Evolutionary conservation across 2,113 vertebrate species (phyloP), one percentile per base, ranked within the genome.

Genomic region (Crotalus horridus): DNA sequence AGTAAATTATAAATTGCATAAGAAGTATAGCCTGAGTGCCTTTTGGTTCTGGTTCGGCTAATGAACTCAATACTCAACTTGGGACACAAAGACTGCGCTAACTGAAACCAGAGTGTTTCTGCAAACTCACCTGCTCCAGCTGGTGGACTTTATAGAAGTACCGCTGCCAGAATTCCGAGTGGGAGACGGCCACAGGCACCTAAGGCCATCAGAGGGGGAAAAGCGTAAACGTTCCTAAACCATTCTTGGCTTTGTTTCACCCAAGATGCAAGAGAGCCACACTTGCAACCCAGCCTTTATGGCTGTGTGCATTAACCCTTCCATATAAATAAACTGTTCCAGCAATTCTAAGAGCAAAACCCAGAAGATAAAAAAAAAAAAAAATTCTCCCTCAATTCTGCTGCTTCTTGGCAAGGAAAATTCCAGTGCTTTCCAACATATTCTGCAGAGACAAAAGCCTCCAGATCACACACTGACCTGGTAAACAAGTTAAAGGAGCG

Each of bases 141-240:
- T 99, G 98, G 97, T 99, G 98, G 91, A 99, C 97, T 98, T 98
- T 99, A 96, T 99, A 99, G 97, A 99, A 99, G 97, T 99, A 99
- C 21, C 99, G 98, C 95, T 99, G 99, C 99, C 99, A 99, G 95
- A 99, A 99, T 61, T 99, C 99, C 0, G 98, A 97, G 94, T 99
- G 99, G 91, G 99, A 97, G 92, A 99, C 99, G 10, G 99, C 99
- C 91, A 97, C 99, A 0, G 99, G 99, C 2, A 99, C 99, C 99
- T 99, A 96, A 90, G 21, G 51, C 7, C 0, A 2, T 90, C 0
- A 69, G 64, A 69, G 29, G 58, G 61, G 3, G 33, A 0, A 21
- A 29, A 58, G 92, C 3, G 87, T 33, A 13, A 24, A 15, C 20
- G 17, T 54, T 55, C 87, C 51, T 55, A 81, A 81, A 33, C 90